phyloP scores from a whole-genome alignment of 2,797 vertebrate species.

The Anomalospiza imberbis region DNA sequence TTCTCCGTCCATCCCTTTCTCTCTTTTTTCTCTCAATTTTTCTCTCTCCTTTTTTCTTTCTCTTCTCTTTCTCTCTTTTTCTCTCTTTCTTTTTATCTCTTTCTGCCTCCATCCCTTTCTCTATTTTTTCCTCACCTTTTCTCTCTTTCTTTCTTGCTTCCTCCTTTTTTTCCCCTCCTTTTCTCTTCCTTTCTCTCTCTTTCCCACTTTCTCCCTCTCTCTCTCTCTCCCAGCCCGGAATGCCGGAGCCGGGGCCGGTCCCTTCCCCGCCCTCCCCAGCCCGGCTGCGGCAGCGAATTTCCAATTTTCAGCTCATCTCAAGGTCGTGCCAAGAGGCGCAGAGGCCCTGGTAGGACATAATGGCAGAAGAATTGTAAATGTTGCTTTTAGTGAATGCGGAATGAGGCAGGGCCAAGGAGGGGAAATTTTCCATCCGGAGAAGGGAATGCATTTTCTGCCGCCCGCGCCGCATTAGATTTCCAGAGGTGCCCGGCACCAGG shows the following conservation, averaged over 20 bases:
- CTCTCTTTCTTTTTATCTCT: fast-evolving
- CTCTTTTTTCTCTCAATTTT: background rate
- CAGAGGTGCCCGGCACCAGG: slow-evolving; percentile 97
- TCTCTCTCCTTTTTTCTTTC: fast-evolving
- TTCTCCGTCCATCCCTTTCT: too few species aligned
- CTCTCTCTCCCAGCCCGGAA: background rate
- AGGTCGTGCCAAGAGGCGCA: slow-evolving; percentile 88
- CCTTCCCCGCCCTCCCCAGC: slow-evolving; percentile 10
- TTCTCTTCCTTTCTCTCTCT: too few species aligned
- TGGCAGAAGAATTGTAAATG: slow-evolving; percentile 97
- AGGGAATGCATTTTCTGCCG: slow-evolving; percentile 89
- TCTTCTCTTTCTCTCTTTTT: background rate
- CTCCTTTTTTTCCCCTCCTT: background rate
- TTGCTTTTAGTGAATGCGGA: slow-evolving; percentile 89
- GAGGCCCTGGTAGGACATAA: slow-evolving; percentile 99
- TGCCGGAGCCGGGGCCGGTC: slow-evolving; percentile 13
- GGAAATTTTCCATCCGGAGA: slow-evolving; percentile 86
- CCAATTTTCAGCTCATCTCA: slow-evolving; percentile 96
- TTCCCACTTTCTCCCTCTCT: too few species aligned
- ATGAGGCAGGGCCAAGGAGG: slow-evolving; percentile 81
- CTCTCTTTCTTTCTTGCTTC: too few species aligned
- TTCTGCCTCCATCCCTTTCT: too few species aligned
- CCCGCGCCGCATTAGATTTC: slow-evolving; percentile 99
- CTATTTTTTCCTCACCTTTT: too few species aligned
- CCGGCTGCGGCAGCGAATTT: slow-evolving; percentile 73